Percentiles rank a stretch among this genome's conserved stretches.
phyloP scores from a whole-genome alignment of 2,797 vertebrate species.

The Sebastes umbrosus region DNA sequence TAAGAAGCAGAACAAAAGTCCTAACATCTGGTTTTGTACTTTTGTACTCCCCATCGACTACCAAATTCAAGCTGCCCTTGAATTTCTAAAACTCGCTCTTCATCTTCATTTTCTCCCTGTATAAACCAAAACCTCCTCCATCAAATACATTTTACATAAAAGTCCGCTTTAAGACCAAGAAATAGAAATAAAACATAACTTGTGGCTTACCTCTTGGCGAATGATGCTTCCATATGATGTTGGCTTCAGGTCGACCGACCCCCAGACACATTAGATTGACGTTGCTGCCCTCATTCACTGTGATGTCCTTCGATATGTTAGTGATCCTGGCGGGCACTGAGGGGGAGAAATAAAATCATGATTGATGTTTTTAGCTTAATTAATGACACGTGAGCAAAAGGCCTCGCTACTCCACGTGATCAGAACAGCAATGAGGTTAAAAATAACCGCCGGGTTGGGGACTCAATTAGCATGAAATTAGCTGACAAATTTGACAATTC shows the following conservation, averaged over 20 bases:
- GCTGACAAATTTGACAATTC: constrained; percentile 69
- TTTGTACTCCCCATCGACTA: not conserved
- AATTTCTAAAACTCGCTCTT: not conserved
- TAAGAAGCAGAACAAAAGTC: not conserved
- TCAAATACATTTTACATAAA: not conserved
- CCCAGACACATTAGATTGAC: constrained; percentile 94
- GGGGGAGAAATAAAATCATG: constrained; percentile 40
- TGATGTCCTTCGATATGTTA: constrained; percentile 92
- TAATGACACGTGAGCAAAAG: constrained; percentile 50
- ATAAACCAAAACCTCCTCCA: not conserved
- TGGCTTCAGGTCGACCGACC: constrained; percentile 93
- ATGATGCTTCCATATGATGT: constrained; percentile 91
- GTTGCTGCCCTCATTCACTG: constrained; percentile 94
- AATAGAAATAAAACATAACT: not conserved
- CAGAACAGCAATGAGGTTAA: constrained; percentile 51
- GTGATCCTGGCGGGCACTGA: constrained; percentile 95
- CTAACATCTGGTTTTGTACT: not conserved
- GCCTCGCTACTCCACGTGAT: constrained; percentile 24
- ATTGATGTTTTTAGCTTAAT: constrained; percentile 54
- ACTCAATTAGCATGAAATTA: constrained; percentile 73
- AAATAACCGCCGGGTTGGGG: constrained; percentile 58
- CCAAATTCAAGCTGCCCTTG: not conserved
- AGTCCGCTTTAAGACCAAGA: not conserved
- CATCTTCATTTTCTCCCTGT: not conserved
- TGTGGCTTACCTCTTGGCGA: constrained; percentile 87